A percentile compares a stretch with the other conserved stretches of the same genome.
Conservation (phyloP, 2,113 vertebrate genomes). For the Setophaga petechia region DNA sequence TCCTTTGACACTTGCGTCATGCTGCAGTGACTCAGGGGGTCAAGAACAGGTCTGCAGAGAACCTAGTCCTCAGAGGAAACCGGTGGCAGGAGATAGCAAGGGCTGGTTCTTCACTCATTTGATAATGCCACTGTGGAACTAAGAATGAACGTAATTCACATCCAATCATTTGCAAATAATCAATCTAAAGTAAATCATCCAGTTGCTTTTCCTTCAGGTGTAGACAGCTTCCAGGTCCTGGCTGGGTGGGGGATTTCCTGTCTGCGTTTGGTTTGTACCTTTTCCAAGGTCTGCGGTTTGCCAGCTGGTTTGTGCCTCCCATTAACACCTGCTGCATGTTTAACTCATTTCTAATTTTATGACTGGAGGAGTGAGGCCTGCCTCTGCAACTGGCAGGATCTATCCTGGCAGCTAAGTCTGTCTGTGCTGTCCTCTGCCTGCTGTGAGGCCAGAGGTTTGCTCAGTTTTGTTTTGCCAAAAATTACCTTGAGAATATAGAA, state of each 20-base stretch:
- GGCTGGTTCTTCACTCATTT: background rate
- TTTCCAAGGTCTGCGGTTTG: conserved; percentile 67
- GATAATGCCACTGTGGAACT: background rate
- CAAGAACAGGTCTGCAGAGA: background rate
- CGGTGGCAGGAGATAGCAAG: background rate
- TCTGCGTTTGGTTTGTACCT: conserved; percentile 63
- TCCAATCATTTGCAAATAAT: conserved; percentile 8
- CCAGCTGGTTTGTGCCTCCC: background rate
- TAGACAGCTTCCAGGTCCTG: conserved; percentile 9
- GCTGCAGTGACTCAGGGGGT: background rate
- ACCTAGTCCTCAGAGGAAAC: background rate
- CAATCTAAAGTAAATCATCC: background rate
- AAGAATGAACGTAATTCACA: background rate
- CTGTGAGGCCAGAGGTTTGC: background rate
- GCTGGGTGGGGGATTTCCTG: conserved; percentile 67
- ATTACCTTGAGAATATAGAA: background rate
- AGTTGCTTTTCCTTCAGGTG: background rate
- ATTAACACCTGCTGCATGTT: conserved; percentile 26
- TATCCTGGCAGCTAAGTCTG: background rate
- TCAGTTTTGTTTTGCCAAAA: background rate
- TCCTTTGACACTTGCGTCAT: background rate
- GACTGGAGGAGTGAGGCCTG: background rate
- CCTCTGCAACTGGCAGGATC: background rate
- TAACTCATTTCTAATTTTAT: conserved; percentile 47
- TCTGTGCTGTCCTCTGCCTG: background rate